A percentile compares a stretch with the other conserved stretches of the same genome.
Conservation (phyloP, 1,140 invertebrate species). For the Mesaphorura yosii region DNA sequence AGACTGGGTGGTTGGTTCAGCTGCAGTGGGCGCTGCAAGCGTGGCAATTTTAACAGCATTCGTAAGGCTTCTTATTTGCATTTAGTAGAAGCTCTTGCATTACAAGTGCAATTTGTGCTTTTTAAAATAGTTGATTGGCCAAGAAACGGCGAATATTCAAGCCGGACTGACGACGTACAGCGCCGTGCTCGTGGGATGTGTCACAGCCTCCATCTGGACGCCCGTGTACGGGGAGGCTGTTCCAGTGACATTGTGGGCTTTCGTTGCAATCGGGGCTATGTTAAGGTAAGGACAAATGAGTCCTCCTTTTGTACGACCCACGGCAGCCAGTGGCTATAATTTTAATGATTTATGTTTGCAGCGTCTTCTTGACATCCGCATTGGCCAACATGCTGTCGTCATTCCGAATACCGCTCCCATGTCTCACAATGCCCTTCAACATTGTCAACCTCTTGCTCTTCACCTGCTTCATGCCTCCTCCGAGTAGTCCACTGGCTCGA, state of each 20-base stretch:
- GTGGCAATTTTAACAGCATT: constrained; percentile 38
- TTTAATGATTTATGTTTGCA: constrained; percentile 13
- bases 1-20: constrained; percentile 33
- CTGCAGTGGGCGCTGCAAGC: constrained; percentile 32
- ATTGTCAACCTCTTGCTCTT: constrained; percentile 34
- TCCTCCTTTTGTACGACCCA: not conserved
- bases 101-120: not conserved
- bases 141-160: constrained; percentile 32
- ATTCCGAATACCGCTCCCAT: constrained; percentile 33
- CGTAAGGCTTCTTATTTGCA: constrained; percentile 28
- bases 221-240: constrained; percentile 33
- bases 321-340: not conserved
- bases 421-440: constrained; percentile 37
- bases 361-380: constrained; percentile 30
- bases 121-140: constrained; percentile 34
- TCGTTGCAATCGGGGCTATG: constrained; percentile 22
- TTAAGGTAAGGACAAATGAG: constrained; percentile 18
- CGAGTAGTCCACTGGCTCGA: constrained; percentile 38
- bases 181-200: constrained; percentile 38
- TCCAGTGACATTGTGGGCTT: constrained; percentile 15
- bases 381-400: constrained; percentile 33
- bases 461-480: constrained; percentile 14
- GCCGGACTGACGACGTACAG: constrained; percentile 40
- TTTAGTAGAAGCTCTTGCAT: not conserved
- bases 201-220: constrained; percentile 36